Evolutionary conservation across 2,797 vertebrate genomes (phyloP).

Genomic region (Tenualosa ilisha): DNA sequence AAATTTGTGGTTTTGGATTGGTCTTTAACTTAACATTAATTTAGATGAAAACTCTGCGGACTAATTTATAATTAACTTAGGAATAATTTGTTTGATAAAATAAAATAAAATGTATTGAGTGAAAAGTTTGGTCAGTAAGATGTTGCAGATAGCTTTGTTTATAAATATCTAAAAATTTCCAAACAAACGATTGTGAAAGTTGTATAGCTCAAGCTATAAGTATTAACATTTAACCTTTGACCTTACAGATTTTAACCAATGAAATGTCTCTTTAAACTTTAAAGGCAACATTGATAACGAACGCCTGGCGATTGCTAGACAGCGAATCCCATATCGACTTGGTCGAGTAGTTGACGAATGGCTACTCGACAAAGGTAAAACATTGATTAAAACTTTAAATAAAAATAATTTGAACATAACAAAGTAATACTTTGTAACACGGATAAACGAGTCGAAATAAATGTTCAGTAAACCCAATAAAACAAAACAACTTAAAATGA

Average conservation of each 20-base stretch:
- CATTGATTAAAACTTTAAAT: slow-evolving; percentile 99
- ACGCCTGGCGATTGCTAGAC: slow-evolving; percentile 99
- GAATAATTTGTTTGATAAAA: slow-evolving; percentile 97
- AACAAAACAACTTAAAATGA: slow-evolving; percentile 88
- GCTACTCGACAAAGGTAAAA: slow-evolving; percentile 99
- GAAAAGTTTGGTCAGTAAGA: slow-evolving; percentile 90
- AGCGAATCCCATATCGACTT: slow-evolving; percentile 99
- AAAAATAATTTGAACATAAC: slow-evolving; percentile 99
- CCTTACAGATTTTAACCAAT: slow-evolving; percentile 99
- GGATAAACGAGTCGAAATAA: slow-evolving; percentile 97
- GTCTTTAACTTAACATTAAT: slow-evolving; percentile 95
- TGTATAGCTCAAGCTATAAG: slow-evolving; percentile 97
- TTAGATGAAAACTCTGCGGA: slow-evolving; percentile 89
- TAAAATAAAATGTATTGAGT: slow-evolving; percentile 94
- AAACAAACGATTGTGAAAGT: slow-evolving; percentile 86
- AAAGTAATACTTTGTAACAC: slow-evolving; percentile 94
- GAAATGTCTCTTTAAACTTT: slow-evolving; percentile 99
- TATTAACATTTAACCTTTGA: slow-evolving; percentile 99
- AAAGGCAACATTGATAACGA: slow-evolving; percentile 99
- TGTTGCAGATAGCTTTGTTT: slow-evolving; percentile 91
- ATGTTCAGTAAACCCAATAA: slow-evolving; percentile 95
- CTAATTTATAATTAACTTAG: slow-evolving; percentile 96
- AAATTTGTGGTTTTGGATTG: slow-evolving; percentile 91
- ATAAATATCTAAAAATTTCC: slow-evolving; percentile 91
- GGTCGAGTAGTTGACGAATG: slow-evolving; percentile 99